Percentiles rank a stretch among this genome's conserved stretches.
Evolutionary conservation across 2,888 invertebrate genomes (phyloP).

Genomic region (Eilema sororculum): DNA sequence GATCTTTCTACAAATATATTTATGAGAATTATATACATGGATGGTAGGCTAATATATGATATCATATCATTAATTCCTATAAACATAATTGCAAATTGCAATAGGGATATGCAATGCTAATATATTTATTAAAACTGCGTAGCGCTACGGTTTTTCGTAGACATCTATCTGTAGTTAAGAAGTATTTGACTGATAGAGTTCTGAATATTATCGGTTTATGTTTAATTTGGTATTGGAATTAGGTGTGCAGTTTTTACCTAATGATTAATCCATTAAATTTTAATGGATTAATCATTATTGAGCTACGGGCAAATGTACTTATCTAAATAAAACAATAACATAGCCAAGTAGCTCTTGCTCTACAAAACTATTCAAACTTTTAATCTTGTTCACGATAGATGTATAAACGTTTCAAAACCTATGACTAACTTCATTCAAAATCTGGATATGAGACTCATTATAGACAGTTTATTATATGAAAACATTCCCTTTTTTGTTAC

Average conservation of each 20-base stretch:
- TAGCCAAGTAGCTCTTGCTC: neutral
- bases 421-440: neutral
- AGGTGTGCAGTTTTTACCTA: too few relatives aligned
- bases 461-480: neutral
- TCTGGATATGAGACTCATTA: neutral
- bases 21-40: too few relatives aligned
- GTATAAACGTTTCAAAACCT: neutral
- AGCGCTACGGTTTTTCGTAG: conserved; percentile 1
- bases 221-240: too few relatives aligned
- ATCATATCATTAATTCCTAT: neutral
- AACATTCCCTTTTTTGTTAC: neutral
- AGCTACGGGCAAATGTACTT: neutral
- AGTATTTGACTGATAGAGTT: neutral
- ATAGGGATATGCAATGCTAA: neutral
- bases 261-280: neutral
- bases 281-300: neutral
- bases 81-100: neutral
- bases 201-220: neutral
- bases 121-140: neutral
- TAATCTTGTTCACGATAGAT: neutral
- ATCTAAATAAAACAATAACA: conserved; percentile 2
- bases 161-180: neutral
- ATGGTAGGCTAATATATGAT: neutral
- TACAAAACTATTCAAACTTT: neutral
- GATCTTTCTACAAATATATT: neutral